Conservation (phyloP, 2,888 invertebrate species). For the Mylabris sibirica region DNA sequence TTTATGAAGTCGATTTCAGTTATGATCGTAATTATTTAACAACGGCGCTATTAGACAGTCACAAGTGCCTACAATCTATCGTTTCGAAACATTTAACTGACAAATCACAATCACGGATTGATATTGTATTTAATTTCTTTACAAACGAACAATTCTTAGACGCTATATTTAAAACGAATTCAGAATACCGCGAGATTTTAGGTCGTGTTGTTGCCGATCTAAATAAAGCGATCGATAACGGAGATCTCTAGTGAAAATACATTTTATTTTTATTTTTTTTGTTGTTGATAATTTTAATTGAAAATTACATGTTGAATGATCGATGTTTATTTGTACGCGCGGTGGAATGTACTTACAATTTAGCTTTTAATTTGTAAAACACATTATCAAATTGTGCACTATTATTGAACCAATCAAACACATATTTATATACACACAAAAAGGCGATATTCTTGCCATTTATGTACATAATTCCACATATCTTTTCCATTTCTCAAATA, state of each 20-base stretch:
- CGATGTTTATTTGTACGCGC: not conserved
- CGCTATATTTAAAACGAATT: slow-evolving; percentile 68
- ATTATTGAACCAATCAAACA: not conserved
- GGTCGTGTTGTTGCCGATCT: slow-evolving; percentile 72
- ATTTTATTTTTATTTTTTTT: not conserved
- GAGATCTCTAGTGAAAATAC: slow-evolving; percentile 63
- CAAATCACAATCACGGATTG: slow-evolving; percentile 80
- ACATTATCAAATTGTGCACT: not conserved
- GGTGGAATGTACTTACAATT: not conserved
- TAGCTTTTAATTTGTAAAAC: slow-evolving; percentile 2
- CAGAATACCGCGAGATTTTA: slow-evolving; percentile 69
- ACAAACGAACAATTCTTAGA: slow-evolving; percentile 71
- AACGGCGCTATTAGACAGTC: slow-evolving; percentile 80
- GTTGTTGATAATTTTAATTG: not conserved
- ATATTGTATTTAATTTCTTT: slow-evolving; percentile 78
- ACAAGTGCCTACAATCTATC: slow-evolving; percentile 76
- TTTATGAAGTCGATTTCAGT: slow-evolving; percentile 86
- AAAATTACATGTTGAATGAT: not conserved
- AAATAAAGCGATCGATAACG: slow-evolving; percentile 70
- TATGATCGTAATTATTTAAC: slow-evolving; percentile 85
- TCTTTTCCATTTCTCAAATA: slow-evolving; percentile 28
- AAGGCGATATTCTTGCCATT: slow-evolving; percentile 5
- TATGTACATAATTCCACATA: slow-evolving; percentile 27
- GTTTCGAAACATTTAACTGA: slow-evolving; percentile 84
- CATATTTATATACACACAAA: not conserved